Conservation (phyloP, 2,797 vertebrate species). For the Periophthalmus magnuspinnatus region DNA sequence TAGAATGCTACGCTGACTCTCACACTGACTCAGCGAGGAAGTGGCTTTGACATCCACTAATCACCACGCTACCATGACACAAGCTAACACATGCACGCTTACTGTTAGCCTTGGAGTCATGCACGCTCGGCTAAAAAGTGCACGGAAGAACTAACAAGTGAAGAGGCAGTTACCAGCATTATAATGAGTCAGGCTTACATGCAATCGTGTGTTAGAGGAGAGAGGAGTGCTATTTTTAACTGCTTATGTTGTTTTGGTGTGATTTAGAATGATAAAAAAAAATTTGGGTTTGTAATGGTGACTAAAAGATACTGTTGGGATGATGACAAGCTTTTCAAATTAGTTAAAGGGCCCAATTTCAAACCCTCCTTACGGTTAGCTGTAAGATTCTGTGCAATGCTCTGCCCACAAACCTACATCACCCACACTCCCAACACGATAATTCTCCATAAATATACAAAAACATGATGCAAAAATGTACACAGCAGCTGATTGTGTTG, state of each 20-base stretch:
- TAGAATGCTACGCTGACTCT: conserved; percentile 49
- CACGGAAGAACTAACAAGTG: conserved; percentile 40
- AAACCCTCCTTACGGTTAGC: no score
- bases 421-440: no score
- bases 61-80: conserved; percentile 53
- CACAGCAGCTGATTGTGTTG: no score
- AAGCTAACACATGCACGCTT: conserved; percentile 6
- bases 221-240: background rate
- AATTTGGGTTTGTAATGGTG: no score
- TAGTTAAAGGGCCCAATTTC: no score
- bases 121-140: conserved; percentile 26
- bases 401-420: no score
- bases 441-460: no score
- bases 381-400: no score
- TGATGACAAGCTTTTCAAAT: no score
- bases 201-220: background rate
- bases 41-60: conserved; percentile 70
- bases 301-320: background rate
- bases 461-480: no score
- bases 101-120: conserved; percentile 25
- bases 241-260: background rate
- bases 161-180: conserved; percentile 28
- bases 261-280: background rate
- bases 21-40: conserved; percentile 81
- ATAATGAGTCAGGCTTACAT: conserved; percentile 29